Conservation (phyloP, 2,797 vertebrate species). For the Paratrypauchen microcephalus region DNA sequence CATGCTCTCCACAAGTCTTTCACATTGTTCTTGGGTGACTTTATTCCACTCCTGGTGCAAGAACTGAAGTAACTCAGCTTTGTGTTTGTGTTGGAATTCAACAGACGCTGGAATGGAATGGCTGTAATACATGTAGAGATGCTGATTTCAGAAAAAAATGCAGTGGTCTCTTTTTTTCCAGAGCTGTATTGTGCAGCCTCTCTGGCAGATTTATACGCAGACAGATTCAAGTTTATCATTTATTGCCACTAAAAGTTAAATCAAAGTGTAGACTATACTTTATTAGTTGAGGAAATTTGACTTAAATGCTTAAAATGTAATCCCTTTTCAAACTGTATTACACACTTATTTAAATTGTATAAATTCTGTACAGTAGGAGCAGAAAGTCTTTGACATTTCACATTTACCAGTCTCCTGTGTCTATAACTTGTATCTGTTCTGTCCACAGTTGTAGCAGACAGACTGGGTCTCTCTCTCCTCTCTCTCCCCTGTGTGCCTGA, state of each 20-base stretch:
- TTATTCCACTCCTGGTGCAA: too few relatives aligned
- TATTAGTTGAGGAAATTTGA: neutral
- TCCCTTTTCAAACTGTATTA: neutral
- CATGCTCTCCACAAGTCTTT: too few relatives aligned
- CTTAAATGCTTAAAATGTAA: neutral
- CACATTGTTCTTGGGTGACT: too few relatives aligned
- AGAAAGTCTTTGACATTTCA: slow-evolving; percentile 1
- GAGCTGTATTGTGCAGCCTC: too few relatives aligned
- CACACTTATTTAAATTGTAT: slow-evolving; percentile 3
- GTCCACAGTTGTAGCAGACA: slow-evolving; percentile 24
- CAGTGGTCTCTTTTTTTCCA: too few relatives aligned
- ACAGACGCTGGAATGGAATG: too few relatives aligned
- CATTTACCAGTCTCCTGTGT: slow-evolving; percentile 17
- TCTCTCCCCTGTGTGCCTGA: slow-evolving; percentile 32
- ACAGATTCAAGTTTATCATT: neutral
- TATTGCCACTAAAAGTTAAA: neutral
- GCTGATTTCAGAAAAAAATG: too few relatives aligned
- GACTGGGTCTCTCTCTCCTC: slow-evolving; percentile 25
- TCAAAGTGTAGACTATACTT: neutral
- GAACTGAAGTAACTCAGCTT: too few relatives aligned
- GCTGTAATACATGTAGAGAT: too few relatives aligned
- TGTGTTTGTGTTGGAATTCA: too few relatives aligned
- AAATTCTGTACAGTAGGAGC: neutral
- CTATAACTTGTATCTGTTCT: slow-evolving; percentile 24
- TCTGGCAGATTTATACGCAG: neutral